A percentile compares a stretch with the other conserved stretches of the same genome.
These are phyloP conservation scores for Acanthococcus lagerstroemiae DNA, from an alignment of 2,888 invertebrate genomes.

Conservation along the genomic window DNA sequence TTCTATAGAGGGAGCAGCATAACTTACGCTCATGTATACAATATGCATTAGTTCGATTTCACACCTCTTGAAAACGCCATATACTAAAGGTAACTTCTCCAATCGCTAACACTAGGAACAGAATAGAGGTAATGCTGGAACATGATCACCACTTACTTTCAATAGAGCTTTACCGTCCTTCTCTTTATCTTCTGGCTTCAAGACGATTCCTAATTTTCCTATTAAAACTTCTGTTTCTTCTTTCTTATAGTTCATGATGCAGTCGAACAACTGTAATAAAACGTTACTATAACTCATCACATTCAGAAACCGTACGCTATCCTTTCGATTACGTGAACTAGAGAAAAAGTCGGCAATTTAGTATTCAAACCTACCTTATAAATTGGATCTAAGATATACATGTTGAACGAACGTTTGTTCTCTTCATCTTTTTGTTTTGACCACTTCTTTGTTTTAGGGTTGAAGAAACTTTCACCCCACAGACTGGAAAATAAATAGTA, in stretches of 20 bases:
- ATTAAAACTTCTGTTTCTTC: constrained; percentile 81
- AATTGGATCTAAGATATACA: constrained; percentile 98
- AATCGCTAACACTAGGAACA: too few species aligned
- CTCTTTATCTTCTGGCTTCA: constrained; percentile 91
- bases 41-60: too few species aligned
- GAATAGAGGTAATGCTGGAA: too few species aligned
- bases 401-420: constrained; percentile 95
- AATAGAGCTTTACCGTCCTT: constrained; percentile 92
- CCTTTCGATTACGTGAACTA: not conserved
- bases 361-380: constrained; percentile 65
- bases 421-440: constrained; percentile 79
- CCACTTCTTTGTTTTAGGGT: constrained; percentile 96
- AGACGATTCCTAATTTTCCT: constrained; percentile 79
- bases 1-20: too few species aligned
- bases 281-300: not conserved
- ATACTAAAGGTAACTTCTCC: too few species aligned
- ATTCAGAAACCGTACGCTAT: not conserved
- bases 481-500: constrained; percentile 44
- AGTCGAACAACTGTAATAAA: constrained; percentile 55
- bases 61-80: too few species aligned
- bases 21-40: too few species aligned
- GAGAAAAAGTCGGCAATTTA: not conserved
- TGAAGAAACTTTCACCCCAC: constrained; percentile 99
- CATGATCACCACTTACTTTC: constrained; percentile 63
- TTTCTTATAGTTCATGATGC: constrained; percentile 88